phyloP scores from a whole-genome alignment of 2,113 vertebrate species.

The Greenwoodochromis staneri region DNA sequence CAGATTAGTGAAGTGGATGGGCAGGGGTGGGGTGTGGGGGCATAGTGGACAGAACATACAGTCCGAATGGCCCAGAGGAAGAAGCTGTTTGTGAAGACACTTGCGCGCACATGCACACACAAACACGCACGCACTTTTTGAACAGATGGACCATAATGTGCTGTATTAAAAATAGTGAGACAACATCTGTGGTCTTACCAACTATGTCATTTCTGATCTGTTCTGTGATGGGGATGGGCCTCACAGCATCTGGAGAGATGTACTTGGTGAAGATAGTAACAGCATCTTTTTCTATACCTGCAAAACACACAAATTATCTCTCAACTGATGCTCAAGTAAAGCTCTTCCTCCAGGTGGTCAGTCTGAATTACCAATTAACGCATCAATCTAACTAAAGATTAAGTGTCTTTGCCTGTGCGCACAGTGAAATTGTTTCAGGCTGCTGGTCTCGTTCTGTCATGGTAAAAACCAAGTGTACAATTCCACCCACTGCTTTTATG shows the following conservation, averaged over 20 bases:
- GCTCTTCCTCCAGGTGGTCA: not conserved
- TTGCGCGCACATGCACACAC: not conserved
- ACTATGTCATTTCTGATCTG: slow-evolving; percentile 94
- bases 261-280: slow-evolving; percentile 97
- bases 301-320: not conserved
- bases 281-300: slow-evolving; percentile 97
- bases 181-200: slow-evolving; percentile 73
- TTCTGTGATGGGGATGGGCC: slow-evolving; percentile 94
- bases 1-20: not conserved
- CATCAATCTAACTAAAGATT: not conserved
- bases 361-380: not conserved
- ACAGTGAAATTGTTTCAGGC: not conserved
- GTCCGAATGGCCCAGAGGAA: not conserved
- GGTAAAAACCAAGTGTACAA: not conserved
- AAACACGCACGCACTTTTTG: not conserved
- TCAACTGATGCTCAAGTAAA: not conserved
- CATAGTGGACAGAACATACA: not conserved
- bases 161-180: not conserved
- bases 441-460: not conserved
- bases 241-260: slow-evolving; percentile 94
- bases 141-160: not conserved
- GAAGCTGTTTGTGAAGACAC: not conserved
- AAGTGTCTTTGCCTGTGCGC: not conserved
- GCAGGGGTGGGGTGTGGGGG: not conserved
- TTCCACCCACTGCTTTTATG: not conserved